Evolutionary conservation across 2,888 invertebrate species (phyloP), one percentile per base, ranked within the genome.

Genomic region (Cheilosia grossa): DNA sequence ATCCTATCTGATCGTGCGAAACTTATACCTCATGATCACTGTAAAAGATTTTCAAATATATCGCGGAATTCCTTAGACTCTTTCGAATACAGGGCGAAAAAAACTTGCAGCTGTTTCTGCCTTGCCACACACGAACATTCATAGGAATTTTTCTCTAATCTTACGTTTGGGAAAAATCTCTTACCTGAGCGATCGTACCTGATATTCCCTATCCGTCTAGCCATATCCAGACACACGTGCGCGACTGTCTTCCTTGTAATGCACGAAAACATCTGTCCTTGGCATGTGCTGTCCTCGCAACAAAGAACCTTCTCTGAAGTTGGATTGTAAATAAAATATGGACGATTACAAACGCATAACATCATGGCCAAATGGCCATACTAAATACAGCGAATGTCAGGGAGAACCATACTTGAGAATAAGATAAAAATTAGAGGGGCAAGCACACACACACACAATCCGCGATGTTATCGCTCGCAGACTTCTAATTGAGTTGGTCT

Each of bases 201-300:
- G 10, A 17, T 33, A 24, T 24, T 27, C 61, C 66, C 40, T 59
- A 73, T 44, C 21, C 19, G 73, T 73, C 80, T 80, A 74, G 66
- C 51, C 80, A 33, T 19, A 49, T 40, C 33, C 47, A 49, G 51
- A 77, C 53, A 15, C 77, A 77, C 82, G 78, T 73, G 78, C 56
- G 64, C 40, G 59, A 21, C 27, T 7, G 33, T 44, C 42, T 56
- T 44, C 67, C 30, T 67, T 70, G 7, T 17, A 66, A 53, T 42
- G 2, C 6, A 5, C 10, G 17, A 40, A 27, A 37, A 66, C 82
- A 82, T 72, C 82, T 78, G 78, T 19, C 44, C 17, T 17, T 47
- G 42, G n/a, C n/a, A 42, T 17, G 47, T 15, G 19, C 15, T 56
- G 40, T 33, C 63, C 21, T 58, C 13, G 37, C 44, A 7, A 53